Evolutionary conservation across 1,140 invertebrate genomes (phyloP).

Genomic region (Eurytemora carolleeae): DNA sequence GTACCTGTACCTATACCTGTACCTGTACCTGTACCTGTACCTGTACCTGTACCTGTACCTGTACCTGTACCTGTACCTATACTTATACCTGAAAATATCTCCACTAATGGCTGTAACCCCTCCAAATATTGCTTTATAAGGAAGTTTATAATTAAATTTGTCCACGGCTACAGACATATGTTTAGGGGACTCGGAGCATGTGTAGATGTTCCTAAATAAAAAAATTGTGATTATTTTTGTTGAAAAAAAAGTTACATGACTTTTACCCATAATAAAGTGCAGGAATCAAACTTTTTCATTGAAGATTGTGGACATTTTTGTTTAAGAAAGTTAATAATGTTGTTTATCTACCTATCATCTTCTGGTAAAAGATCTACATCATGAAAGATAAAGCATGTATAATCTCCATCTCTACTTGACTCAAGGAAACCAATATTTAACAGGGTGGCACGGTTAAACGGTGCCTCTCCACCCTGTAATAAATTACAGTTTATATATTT

Average conservation of each 20-base stretch:
- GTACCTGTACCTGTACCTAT: no score
- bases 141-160: slow-evolving; percentile 18
- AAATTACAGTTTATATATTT: not conserved
- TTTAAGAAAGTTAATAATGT: no score
- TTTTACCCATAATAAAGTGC: no score
- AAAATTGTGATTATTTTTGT: no score
- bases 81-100: slow-evolving; percentile 30
- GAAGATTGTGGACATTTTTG: no score
- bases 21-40: no score
- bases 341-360: slow-evolving; percentile 46
- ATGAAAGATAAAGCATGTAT: slow-evolving; percentile 80
- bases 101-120: slow-evolving; percentile 46
- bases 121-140: slow-evolving; percentile 22
- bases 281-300: no score
- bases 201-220: slow-evolving; percentile 53
- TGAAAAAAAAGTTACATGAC: no score
- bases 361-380: slow-evolving; percentile 84
- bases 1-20: no score
- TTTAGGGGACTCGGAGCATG: slow-evolving; percentile 59
- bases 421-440: slow-evolving; percentile 86
- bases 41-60: no score
- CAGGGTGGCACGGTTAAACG: slow-evolving; percentile 75
- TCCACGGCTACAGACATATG: slow-evolving; percentile 84
- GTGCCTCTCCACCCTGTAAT: slow-evolving; percentile 31
- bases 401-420: slow-evolving; percentile 48